A percentile compares a stretch with the other conserved stretches of the same genome.
Conservation (phyloP, 2,888 invertebrate genomes). For the Hydraecia micacea region DNA sequence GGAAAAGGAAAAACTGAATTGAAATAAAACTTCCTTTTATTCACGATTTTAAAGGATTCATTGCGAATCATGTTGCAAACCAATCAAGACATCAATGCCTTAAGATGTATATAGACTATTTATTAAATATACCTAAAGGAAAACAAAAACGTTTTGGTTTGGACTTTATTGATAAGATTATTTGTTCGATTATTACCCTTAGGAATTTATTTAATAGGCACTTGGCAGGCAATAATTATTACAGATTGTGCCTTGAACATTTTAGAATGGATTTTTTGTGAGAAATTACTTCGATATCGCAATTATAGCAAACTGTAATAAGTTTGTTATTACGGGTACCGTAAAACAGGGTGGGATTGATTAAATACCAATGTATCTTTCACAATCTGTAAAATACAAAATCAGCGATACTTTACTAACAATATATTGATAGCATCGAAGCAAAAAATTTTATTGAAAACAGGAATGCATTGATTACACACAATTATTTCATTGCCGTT, state of each 20-base stretch:
- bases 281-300: slow-evolving; percentile 7
- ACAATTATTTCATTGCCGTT: background rate
- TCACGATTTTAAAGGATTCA: background rate
- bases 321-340: no score
- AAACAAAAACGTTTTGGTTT: no score
- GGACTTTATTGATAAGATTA: no score
- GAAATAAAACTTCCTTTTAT: background rate
- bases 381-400: background rate
- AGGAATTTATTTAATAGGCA: background rate
- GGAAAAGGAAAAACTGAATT: background rate
- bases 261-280: slow-evolving; percentile 16
- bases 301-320: background rate
- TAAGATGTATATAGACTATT: background rate
- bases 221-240: background rate
- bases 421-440: background rate
- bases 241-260: slow-evolving; percentile 19
- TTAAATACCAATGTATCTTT: no score
- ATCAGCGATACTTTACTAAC: background rate
- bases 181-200: background rate
- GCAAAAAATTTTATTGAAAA: no score
- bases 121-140: no score
- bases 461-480: background rate
- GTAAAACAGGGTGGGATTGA: background rate
- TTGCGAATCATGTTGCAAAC: background rate
- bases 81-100: background rate